A percentile compares a stretch with the other conserved stretches of the same genome.
Evolutionary conservation across 2,797 vertebrate genomes (phyloP).

Genomic region (Coregonus sp.): DNA sequence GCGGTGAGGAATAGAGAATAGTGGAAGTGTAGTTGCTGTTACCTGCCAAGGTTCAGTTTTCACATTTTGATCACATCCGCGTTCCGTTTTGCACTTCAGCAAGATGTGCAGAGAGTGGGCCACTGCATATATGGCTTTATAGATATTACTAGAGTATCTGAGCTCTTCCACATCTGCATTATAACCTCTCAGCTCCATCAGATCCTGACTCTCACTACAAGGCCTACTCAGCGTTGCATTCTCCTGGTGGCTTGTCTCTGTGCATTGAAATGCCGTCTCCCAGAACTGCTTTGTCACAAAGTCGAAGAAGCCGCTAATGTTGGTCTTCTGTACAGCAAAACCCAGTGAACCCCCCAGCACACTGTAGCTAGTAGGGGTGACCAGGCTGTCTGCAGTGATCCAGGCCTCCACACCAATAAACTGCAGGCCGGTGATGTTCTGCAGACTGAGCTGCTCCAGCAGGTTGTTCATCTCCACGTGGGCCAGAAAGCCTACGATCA

Average conservation of each 20-base stretch:
- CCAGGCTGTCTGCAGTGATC: conserved; percentile 75
- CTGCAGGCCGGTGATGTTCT: conserved; percentile 71
- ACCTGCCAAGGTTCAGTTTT: conserved; percentile 67
- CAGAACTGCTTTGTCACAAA: conserved; percentile 70
- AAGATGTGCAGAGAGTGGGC: conserved; percentile 70
- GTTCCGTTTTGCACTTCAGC: conserved; percentile 54
- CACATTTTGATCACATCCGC: conserved; percentile 57
- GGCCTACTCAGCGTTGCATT: neutral
- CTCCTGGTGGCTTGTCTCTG: neutral
- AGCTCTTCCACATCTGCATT: conserved; percentile 68
- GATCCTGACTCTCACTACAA: conserved; percentile 58
- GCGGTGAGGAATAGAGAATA: neutral
- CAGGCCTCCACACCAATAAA: conserved; percentile 76
- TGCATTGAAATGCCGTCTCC: conserved; percentile 62
- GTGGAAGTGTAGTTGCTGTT: conserved; percentile 17
- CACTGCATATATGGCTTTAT: conserved; percentile 74
- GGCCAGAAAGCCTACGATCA: conserved; percentile 70
- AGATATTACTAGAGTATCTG: conserved; percentile 71
- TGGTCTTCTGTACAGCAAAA: conserved; percentile 70
- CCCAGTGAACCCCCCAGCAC: conserved; percentile 72
- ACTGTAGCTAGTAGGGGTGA: conserved; percentile 67
- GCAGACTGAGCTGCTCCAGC: conserved; percentile 62
- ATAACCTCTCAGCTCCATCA: conserved; percentile 55
- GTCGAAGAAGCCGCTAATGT: conserved; percentile 62
- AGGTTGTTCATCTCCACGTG: conserved; percentile 72